Percentiles rank a stretch among this genome's conserved stretches.
These are phyloP conservation scores for Lepidurus packardi DNA, from an alignment of 1,140 invertebrate species.

Conservation along the genomic window DNA sequence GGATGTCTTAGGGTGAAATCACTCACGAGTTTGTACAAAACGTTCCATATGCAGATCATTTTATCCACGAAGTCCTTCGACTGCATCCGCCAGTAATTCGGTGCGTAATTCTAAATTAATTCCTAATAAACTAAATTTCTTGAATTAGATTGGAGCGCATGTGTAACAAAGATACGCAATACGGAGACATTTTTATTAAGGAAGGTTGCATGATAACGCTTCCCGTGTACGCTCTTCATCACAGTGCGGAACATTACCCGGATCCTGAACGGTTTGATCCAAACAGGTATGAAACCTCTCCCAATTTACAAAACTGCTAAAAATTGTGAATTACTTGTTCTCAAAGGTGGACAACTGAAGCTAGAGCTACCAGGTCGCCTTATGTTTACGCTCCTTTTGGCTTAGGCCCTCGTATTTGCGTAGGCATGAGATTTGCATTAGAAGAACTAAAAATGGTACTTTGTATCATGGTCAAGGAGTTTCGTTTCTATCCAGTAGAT, in stretches of 20 bases:
- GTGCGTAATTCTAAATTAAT: not conserved
- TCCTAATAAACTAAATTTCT: not conserved
- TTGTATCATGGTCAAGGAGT: constrained; percentile 29
- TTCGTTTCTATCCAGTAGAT: constrained; percentile 27
- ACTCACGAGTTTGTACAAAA: constrained; percentile 56
- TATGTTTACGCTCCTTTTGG: constrained; percentile 55
- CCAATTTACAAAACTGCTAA: no score
- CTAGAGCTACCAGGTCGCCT: constrained; percentile 44
- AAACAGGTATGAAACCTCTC: constrained; percentile 48
- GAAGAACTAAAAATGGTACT: constrained; percentile 40
- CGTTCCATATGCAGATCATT: constrained; percentile 49
- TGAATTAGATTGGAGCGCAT: constrained; percentile 34
- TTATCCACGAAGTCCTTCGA: constrained; percentile 51
- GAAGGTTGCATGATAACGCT: constrained; percentile 56
- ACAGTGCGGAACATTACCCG: constrained; percentile 52
- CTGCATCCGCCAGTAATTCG: constrained; percentile 49
- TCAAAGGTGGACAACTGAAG: constrained; percentile 38
- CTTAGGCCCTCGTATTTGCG: constrained; percentile 52
- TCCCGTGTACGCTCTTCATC: constrained; percentile 57
- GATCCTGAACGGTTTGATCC: constrained; percentile 58
- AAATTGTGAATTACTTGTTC: not conserved
- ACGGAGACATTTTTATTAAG: constrained; percentile 41
- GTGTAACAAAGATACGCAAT: constrained; percentile 37
- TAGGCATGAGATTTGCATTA: constrained; percentile 49
- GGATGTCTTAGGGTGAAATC: constrained; percentile 47